phyloP scores from a whole-genome alignment of 2,888 invertebrate genomes.

The Hylaea fasciaria region DNA sequence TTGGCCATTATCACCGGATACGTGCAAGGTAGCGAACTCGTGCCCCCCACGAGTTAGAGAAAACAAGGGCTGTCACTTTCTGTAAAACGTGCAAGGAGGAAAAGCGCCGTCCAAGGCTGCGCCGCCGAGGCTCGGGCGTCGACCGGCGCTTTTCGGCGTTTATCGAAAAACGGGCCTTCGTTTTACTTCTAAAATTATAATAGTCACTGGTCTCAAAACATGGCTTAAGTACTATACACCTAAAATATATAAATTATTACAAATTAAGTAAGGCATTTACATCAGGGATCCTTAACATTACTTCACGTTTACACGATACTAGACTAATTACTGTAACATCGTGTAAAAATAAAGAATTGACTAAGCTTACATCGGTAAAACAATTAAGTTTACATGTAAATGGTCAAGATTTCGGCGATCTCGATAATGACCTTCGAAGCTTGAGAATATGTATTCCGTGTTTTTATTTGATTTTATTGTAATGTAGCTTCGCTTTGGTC shows the following conservation, averaged over 20 bases:
- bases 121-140: slow-evolving; percentile 47
- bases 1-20: slow-evolving; percentile 70
- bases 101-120: slow-evolving; percentile 72
- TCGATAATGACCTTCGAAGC: slow-evolving; percentile 73
- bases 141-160: slow-evolving; percentile 70
- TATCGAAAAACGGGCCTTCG: slow-evolving; percentile 63
- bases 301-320: slow-evolving; percentile 82
- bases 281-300: slow-evolving; percentile 81
- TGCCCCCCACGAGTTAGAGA: slow-evolving; percentile 71
- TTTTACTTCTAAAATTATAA: slow-evolving; percentile 82
- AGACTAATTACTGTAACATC: slow-evolving; percentile 74
- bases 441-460: slow-evolving; percentile 49
- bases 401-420: slow-evolving; percentile 85
- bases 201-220: slow-evolving; percentile 85
- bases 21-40: slow-evolving; percentile 72
- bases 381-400: slow-evolving; percentile 79
- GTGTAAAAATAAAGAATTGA: slow-evolving; percentile 82
- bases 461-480: slow-evolving; percentile 22
- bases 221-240: slow-evolving; percentile 86
- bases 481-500: slow-evolving; percentile 75
- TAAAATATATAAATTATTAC: slow-evolving; percentile 85
- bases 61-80: slow-evolving; percentile 81
- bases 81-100: slow-evolving; percentile 72
- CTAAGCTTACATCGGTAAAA: slow-evolving; percentile 84
- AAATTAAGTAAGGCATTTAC: slow-evolving; percentile 85